phyloP scores from a whole-genome alignment of 2,113 vertebrate species.

The Limnothrissa miodon region DNA sequence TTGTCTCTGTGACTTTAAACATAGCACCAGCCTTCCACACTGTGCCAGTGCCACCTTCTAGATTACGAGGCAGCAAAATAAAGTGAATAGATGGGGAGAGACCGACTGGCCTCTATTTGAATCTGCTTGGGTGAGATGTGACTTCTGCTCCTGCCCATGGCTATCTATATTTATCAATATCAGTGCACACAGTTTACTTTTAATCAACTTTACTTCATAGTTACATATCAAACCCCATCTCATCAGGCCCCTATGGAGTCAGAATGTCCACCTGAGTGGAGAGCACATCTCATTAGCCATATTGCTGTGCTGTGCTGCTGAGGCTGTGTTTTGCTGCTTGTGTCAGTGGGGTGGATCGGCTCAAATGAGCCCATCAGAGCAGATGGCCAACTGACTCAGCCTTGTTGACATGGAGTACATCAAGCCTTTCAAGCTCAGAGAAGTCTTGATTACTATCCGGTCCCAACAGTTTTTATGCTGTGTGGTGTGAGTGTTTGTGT shows the following conservation, averaged over 20 bases:
- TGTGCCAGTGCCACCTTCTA: background rate
- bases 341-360: background rate
- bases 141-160: no score
- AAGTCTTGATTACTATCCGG: constrained; percentile 27
- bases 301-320: background rate
- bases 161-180: no score
- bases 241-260: background rate
- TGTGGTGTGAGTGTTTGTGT: background rate
- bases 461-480: constrained; percentile 13
- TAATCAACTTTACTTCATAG: background rate
- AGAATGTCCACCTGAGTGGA: background rate
- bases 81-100: background rate
- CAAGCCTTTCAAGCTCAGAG: background rate
- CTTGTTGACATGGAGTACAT: constrained; percentile 22
- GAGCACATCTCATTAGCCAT: background rate
- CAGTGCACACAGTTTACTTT: background rate
- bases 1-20: background rate
- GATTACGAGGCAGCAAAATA: background rate
- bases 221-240: background rate
- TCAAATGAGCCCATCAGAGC: background rate
- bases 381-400: constrained; percentile 19
- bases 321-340: background rate
- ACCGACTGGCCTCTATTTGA: background rate
- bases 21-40: background rate
- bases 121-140: background rate